phyloP scores from a whole-genome alignment of 2,888 invertebrate genomes.

The Petrolisthes cinctipes region DNA sequence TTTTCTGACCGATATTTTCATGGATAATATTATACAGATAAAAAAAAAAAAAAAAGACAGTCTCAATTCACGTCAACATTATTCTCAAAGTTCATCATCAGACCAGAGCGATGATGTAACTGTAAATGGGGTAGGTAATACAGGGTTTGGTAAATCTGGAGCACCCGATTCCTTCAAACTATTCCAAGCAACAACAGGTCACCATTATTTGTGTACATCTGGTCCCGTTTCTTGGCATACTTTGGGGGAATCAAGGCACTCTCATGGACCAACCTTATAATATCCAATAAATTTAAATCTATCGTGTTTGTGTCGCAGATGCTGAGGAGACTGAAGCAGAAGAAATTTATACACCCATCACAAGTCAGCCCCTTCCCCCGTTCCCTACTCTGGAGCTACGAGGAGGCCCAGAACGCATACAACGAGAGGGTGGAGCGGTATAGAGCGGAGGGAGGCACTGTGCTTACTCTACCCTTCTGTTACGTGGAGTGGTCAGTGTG shows the following conservation, averaged over 20 bases:
- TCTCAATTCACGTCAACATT: not conserved
- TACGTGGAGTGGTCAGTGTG: constrained; percentile 43
- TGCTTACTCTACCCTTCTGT: constrained; percentile 13
- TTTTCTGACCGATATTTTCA: too few species aligned
- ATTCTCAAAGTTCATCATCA: not conserved
- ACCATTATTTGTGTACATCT: not conserved
- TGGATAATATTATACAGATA: too few species aligned
- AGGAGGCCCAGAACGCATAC: constrained; percentile 37
- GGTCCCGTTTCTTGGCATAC: not conserved
- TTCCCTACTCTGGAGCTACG: constrained; percentile 19
- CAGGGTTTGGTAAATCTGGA: too few species aligned
- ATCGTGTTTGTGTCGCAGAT: constrained; percentile 1
- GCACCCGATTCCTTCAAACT: too few species aligned
- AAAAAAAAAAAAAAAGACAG: not conserved
- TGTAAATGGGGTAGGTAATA: not conserved
- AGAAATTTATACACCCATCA: not conserved
- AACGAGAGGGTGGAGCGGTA: constrained; percentile 28
- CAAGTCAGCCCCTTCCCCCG: not conserved
- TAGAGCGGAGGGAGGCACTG: constrained; percentile 17
- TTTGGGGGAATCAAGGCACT: too few species aligned
- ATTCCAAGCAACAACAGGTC: too few species aligned
- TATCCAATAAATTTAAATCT: not conserved
- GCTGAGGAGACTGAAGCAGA: not conserved
- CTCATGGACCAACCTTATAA: not conserved
- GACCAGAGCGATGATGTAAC: not conserved